Percentiles rank a stretch among this genome's conserved stretches.
Conservation (phyloP, 2,113 vertebrate genomes). For the Crotalus tigris region DNA sequence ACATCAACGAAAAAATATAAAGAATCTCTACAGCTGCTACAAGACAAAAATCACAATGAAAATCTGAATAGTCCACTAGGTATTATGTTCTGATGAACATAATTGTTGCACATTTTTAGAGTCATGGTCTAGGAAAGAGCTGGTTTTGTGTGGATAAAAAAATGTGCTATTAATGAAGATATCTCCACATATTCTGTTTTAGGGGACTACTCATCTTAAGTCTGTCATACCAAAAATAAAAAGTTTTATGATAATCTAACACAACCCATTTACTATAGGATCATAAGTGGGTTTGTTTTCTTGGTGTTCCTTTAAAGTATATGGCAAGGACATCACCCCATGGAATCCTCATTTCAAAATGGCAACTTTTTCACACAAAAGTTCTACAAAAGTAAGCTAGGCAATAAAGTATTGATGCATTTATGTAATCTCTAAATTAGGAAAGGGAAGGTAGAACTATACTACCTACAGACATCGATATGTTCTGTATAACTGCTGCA, state of each 20-base stretch:
- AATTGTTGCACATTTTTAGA: background rate
- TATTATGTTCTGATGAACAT: constrained; percentile 43
- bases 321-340: too few relatives aligned
- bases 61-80: constrained; percentile 86
- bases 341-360: background rate
- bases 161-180: background rate
- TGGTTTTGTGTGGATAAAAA: background rate
- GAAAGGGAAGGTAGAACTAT: background rate
- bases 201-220: background rate
- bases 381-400: background rate
- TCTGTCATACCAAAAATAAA: background rate
- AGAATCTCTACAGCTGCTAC: constrained; percentile 72
- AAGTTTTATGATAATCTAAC: background rate
- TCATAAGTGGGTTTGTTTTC: background rate
- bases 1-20: constrained; percentile 66
- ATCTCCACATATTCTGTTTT: background rate
- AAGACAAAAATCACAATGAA: constrained; percentile 78
- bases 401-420: background rate
- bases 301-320: background rate
- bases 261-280: background rate
- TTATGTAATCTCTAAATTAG: background rate
- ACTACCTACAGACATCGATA: background rate
- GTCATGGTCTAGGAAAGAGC: background rate
- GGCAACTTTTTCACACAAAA: background rate
- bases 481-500: background rate